Percentiles rank a stretch among this genome's conserved stretches.
Conservation (phyloP, 2,113 vertebrate genomes). For the Pangasianodon hypophthalmus region DNA sequence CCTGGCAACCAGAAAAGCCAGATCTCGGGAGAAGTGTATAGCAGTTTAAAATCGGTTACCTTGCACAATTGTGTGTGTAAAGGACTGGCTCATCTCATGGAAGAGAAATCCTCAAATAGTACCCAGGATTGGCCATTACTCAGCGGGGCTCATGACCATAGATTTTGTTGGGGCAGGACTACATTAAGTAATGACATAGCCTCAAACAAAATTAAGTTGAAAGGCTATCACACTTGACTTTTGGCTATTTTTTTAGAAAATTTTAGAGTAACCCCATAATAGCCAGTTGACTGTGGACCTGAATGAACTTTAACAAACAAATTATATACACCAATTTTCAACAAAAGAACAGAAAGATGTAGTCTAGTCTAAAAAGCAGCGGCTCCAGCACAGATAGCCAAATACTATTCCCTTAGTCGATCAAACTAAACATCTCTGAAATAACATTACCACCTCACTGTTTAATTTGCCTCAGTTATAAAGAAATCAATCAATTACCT, state of each 20-base stretch:
- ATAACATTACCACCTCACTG: background rate
- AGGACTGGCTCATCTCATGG: background rate
- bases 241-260: background rate
- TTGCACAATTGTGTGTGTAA: constrained; percentile 3
- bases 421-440: background rate
- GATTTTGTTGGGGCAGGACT: background rate
- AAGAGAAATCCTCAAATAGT: background rate
- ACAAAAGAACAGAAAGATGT: background rate
- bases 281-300: background rate
- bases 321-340: background rate
- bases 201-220: background rate
- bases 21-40: constrained; percentile 3
- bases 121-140: background rate
- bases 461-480: background rate
- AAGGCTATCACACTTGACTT: background rate
- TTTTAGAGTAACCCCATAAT: background rate
- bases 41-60: constrained; percentile 10
- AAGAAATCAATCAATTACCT: background rate
- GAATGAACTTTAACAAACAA: background rate
- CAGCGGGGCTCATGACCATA: background rate
- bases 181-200: background rate
- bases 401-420: background rate
- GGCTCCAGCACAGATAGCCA: background rate
- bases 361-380: background rate
- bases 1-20: constrained; percentile 16